Base-by-base conservation (phyloP, 2,888 invertebrate species). In the Merodon equestris region DNA sequence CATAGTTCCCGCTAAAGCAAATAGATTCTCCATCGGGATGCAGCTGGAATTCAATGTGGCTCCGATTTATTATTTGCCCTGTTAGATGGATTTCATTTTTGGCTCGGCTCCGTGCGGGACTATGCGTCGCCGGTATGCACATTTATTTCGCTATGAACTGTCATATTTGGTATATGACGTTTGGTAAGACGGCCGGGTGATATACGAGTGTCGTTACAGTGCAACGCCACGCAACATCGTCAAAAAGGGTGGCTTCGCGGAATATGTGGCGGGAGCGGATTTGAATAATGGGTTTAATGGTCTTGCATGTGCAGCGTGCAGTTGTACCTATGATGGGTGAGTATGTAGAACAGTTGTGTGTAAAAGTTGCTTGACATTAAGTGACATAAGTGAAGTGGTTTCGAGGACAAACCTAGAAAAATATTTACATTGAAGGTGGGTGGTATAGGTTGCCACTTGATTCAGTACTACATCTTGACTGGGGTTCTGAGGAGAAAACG, bases 91-190 rank as follows among this genome's bases (percentile, higher is more conserved):
- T 42, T 44, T 5, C 42, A 53, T 14, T 27, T 48, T 10, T 18
- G 5, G 36, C 40, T 40, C 40, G 27, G 7, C 27, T 2, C 27
- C 27, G 27, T 34, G 64, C 53, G 40, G 47, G 36, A 57, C 18
- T 38, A 17, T 15, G 40, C 12, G 38, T 38, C 60, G 18, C 56
- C 47, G 50, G 67, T 67, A 72, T 72, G 61, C 47, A 45, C 53
- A 67, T 63, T 61, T 40, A 67, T 63, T 63, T 57, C 67, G 19
- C 77, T 77, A 73, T 63, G 77, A 77, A 27, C 67, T 68, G 77
- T 77, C 77, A 77, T 77, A 72, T 72, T 77, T 77, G 77, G 77
- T 77, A 67, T 77, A 77, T 77, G 77, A 77, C 51, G 57, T 53
- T 67, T 14, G 38, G 27, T 47, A 51, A 67, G 57, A 61, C 44